A percentile compares a stretch with the other conserved stretches of the same genome.
These are phyloP conservation scores for Gopherus flavomarginatus DNA, from an alignment of 2,113 vertebrate species.

Conservation along the genomic window DNA sequence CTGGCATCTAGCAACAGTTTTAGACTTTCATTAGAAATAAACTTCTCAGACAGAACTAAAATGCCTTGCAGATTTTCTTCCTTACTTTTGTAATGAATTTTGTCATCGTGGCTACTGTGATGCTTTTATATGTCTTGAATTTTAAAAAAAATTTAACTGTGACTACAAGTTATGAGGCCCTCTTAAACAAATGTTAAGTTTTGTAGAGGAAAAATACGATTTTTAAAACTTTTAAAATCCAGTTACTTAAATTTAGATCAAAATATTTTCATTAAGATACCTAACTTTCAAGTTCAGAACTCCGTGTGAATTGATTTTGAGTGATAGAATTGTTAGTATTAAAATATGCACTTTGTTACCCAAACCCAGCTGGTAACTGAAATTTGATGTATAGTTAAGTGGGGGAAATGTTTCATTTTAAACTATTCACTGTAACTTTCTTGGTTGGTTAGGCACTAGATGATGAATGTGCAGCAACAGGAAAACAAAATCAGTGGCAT, in stretches of 20 bases:
- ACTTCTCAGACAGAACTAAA: not conserved
- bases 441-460: conserved; percentile 82
- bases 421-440: conserved; percentile 2
- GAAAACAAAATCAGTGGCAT: conserved; percentile 91
- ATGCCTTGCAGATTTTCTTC: not conserved
- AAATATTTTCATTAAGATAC: not conserved
- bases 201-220: not conserved
- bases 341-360: conserved; percentile 6
- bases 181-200: not conserved
- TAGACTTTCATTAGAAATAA: not conserved
- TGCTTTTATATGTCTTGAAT: not conserved
- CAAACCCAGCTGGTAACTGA: not conserved
- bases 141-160: not conserved
- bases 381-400: not conserved
- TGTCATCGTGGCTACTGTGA: not conserved
- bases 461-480: conserved; percentile 81
- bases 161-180: not conserved
- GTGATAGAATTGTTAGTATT: not conserved
- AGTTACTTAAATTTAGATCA: not conserved
- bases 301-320: not conserved
- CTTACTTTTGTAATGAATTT: conserved; percentile 2
- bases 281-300: not conserved
- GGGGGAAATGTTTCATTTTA: not conserved
- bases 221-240: not conserved
- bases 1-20: not conserved